Percentiles rank a stretch among this genome's conserved stretches.
These are phyloP conservation scores for Gopherus flavomarginatus DNA, from an alignment of 2,113 vertebrate genomes.

Conservation along the genomic window DNA sequence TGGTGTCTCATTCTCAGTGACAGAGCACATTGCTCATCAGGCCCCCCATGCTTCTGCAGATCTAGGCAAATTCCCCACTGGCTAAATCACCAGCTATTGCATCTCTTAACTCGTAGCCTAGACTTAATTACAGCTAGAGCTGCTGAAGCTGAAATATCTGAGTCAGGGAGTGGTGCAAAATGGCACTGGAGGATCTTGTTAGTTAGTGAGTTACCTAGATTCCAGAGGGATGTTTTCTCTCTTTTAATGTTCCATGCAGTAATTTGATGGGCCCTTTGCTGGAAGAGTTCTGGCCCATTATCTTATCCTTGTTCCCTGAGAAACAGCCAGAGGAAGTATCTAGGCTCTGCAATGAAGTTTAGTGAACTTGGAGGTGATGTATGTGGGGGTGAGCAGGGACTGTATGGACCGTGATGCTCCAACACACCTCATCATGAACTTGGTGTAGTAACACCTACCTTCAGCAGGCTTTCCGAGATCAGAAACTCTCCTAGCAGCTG, in stretches of 20 bases:
- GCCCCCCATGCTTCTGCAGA: background rate
- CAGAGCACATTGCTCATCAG: background rate
- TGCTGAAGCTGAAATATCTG: constrained; percentile 40
- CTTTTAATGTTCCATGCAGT: background rate
- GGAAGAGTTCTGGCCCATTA: constrained; percentile 8
- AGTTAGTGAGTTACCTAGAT: constrained; percentile 21
- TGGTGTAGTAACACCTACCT: background rate
- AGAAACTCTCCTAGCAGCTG: background rate
- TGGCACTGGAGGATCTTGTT: constrained; percentile 54
- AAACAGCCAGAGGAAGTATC: accelerated
- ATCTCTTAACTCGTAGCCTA: constrained; percentile 1
- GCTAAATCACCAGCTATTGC: constrained; percentile 21
- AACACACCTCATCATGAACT: background rate
- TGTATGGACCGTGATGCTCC: accelerated
- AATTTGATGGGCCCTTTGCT: background rate
- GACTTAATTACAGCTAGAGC: constrained; percentile 63
- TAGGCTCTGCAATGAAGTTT: accelerated
- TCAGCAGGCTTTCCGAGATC: background rate
- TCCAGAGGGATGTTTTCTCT: background rate
- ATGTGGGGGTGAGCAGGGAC: background rate
- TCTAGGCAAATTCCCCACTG: background rate
- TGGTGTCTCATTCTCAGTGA: background rate
- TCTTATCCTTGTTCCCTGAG: background rate
- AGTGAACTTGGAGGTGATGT: background rate
- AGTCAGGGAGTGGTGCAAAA: constrained; percentile 42